Percentiles rank a stretch among this genome's conserved stretches.
phyloP scores from a whole-genome alignment of 2,888 invertebrate genomes.

The Leucoma salicis region DNA sequence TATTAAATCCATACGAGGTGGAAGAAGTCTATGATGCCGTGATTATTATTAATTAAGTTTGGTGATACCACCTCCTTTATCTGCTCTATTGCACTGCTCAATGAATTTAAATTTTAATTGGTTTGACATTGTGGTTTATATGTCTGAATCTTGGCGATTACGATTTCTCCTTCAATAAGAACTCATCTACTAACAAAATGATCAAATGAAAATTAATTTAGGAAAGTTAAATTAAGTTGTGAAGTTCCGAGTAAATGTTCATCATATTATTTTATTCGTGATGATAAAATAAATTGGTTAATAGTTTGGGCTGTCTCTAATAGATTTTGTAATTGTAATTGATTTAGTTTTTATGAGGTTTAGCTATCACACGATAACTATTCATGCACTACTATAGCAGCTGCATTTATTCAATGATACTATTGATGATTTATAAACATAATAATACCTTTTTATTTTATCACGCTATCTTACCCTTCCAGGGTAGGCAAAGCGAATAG shows the following conservation, averaged over 20 bases:
- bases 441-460: too few species aligned
- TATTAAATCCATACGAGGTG: too few species aligned
- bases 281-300: constrained; percentile 18
- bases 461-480: too few species aligned
- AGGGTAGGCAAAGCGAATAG: too few species aligned
- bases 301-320: too few species aligned
- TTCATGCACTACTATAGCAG: too few species aligned
- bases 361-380: too few species aligned
- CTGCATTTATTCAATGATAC: too few species aligned
- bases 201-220: constrained; percentile 77
- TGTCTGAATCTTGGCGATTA: constrained; percentile 52
- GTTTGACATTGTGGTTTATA: not conserved
- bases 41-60: not conserved
- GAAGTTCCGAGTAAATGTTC: constrained; percentile 47
- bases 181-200: constrained; percentile 71
- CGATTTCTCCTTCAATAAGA: constrained; percentile 72
- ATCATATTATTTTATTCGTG: constrained; percentile 38
- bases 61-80: not conserved
- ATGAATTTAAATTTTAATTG: not conserved
- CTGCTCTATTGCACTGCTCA: not conserved
- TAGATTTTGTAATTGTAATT: too few species aligned
- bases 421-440: too few species aligned
- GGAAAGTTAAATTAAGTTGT: constrained; percentile 72
- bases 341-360: too few species aligned
- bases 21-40: too few species aligned